These are phyloP conservation scores for Scomber japonicus DNA, from an alignment of 2,113 vertebrate genomes.

Conservation along the genomic window DNA sequence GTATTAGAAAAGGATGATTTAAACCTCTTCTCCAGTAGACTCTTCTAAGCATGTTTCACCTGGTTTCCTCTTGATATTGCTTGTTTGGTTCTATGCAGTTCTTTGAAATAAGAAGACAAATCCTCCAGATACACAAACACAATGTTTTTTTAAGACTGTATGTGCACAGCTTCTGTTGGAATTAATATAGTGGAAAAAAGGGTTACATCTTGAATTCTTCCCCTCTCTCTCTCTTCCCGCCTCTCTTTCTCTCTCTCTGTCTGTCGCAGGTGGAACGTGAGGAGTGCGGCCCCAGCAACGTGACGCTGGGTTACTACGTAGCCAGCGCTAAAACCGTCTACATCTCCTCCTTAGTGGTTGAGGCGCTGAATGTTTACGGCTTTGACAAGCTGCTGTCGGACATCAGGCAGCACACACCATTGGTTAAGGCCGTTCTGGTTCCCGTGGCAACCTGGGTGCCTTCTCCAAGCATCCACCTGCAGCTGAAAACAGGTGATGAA, in stretches of 20 bases:
- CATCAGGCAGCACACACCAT: conserved; percentile 88
- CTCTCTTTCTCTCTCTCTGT: background rate
- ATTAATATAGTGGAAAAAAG: background rate
- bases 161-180: background rate
- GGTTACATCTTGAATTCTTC: background rate
- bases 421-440: conserved; percentile 88
- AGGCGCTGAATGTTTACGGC: conserved; percentile 88
- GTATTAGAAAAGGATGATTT: conserved; percentile 4
- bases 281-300: conserved; percentile 88
- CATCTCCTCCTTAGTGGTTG: conserved; percentile 87
- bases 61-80: background rate
- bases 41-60: background rate
- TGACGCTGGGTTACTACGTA: conserved; percentile 93
- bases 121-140: background rate
- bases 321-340: conserved; percentile 87
- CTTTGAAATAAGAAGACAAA: conserved; percentile 25
- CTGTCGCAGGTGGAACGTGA: conserved; percentile 88
- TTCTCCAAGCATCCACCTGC: conserved; percentile 87
- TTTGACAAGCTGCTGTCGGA: conserved; percentile 90
- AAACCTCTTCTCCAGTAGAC: too few relatives aligned
- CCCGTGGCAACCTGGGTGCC: conserved; percentile 89
- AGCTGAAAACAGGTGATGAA: conserved; percentile 93
- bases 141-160: background rate
- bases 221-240: too few relatives aligned
- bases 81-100: conserved; percentile 6